Percentiles rank a stretch among this genome's conserved stretches.
Evolutionary conservation across 2,888 invertebrate species (phyloP).

Genomic region (Galerucella pusilla): DNA sequence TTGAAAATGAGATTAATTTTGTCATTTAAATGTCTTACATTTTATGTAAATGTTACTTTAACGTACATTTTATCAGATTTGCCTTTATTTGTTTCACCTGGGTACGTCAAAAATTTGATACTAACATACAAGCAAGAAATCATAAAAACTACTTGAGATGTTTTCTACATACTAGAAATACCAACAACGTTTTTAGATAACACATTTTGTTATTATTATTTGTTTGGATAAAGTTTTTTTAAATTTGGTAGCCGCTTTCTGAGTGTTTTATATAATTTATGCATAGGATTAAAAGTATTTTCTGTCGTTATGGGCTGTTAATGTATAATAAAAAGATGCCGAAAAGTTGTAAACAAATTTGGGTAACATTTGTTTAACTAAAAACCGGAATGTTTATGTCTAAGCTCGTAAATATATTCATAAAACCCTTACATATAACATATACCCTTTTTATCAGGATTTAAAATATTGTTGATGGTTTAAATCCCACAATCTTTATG

Average conservation of each 20-base stretch:
- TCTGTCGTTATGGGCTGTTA: not conserved
- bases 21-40: no score
- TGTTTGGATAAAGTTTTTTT: not conserved
- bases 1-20: no score
- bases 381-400: no score
- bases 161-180: not conserved
- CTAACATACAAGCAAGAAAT: not conserved
- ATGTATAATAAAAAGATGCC: not conserved
- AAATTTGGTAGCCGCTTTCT: not conserved
- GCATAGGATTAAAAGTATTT: not conserved
- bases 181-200: conserved; percentile 4
- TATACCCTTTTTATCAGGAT: no score
- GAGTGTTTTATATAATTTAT: not conserved
- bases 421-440: no score
- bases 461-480: no score
- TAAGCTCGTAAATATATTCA: no score
- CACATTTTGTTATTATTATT: not conserved
- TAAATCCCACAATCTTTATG: no score
- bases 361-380: not conserved
- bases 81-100: no score
- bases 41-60: no score
- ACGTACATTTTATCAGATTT: no score
- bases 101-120: not conserved
- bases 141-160: not conserved
- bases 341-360: not conserved